Base-by-base conservation (phyloP, 2,797 vertebrate genomes). In the Hirundo rustica region DNA sequence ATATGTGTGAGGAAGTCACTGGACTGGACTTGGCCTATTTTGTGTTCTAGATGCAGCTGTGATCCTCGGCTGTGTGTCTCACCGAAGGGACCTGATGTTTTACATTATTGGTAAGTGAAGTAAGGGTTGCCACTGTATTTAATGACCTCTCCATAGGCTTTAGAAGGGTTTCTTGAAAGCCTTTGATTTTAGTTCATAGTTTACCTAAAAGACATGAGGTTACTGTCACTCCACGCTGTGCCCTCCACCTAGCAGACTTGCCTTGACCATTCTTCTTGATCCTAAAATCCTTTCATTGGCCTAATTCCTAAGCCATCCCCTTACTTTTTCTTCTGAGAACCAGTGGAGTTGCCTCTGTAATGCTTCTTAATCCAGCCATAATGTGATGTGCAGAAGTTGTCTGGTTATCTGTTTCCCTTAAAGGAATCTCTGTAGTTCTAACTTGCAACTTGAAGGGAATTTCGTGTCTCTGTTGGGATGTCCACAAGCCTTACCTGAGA, bases 71-170 rank as follows among this genome's bases (percentile, higher is more conserved):
- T 99, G 97, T 98, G 98, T 98, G 98, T 98, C 98, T 98, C 98
- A 98, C 97, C 99, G 99, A 98, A 98, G 98, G 98, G 99, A 99
- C 99, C 99, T 99, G 98, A 99, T 99, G 99, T 99, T 99, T 99
- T 99, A 99, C 99, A 98, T 99, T 98, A 99, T 99, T 99, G 99
- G 99, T 99, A 98, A 98, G 99, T 99, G 81, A 80, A 82, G 66
- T 77, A 96, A 57, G 95, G 95, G 96, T 73, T 92, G 66, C 64
- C 57, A 30, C 47, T 71, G 13, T 70, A 51, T 90, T 81, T 79
- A 16, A 77, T n/a, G 54, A 88, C 65, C 36, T 95, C 44, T 71
- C 45, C 14, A 1, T 58, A 85, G 74, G 48, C 45, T 74, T 61
- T 53, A 73, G 76, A 87, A 91, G 13, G 16, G 40, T 68, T 85